A percentile compares a stretch with the other conserved stretches of the same genome.
These are phyloP conservation scores for Asobara japonica DNA, from an alignment of 1,140 invertebrate species.

Conservation along the genomic window DNA sequence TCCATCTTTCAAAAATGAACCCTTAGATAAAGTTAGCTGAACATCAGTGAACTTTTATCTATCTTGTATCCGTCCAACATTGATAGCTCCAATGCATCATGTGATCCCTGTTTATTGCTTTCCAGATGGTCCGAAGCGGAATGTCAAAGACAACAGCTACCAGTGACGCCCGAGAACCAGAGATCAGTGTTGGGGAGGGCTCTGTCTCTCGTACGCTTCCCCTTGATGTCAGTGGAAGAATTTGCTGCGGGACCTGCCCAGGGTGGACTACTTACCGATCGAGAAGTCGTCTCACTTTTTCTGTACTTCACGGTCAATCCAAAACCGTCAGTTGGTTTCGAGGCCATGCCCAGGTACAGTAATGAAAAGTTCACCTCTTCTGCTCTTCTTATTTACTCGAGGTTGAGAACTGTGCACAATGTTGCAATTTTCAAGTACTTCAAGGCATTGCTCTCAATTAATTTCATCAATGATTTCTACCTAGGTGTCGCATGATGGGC, in stretches of 20 bases:
- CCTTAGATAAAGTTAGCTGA: too few relatives aligned
- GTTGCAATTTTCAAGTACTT: too few relatives aligned
- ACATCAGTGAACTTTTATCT: too few relatives aligned
- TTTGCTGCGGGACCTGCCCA: slow-evolving; percentile 85
- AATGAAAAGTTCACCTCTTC: too few relatives aligned
- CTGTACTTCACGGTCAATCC: slow-evolving; percentile 84
- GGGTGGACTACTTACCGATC: slow-evolving; percentile 78
- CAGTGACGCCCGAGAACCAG: slow-evolving; percentile 77
- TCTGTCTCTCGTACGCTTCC: slow-evolving; percentile 82
- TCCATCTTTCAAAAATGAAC: too few relatives aligned
- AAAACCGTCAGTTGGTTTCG: slow-evolving; percentile 77
- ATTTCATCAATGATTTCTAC: too few relatives aligned
- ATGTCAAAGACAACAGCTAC: slow-evolving; percentile 74
- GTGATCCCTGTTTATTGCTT: slow-evolving; percentile 19
- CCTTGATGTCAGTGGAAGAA: slow-evolving; percentile 88
- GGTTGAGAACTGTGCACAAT: too few relatives aligned
- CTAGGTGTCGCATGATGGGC: slow-evolving; percentile 84
- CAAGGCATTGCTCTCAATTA: too few relatives aligned
- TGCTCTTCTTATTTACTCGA: too few relatives aligned
- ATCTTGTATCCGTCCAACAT: too few relatives aligned
- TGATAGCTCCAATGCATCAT: neutral
- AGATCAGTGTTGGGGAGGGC: slow-evolving; percentile 75
- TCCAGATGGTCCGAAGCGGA: slow-evolving; percentile 83
- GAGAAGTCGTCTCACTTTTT: slow-evolving; percentile 82
- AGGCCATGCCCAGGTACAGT: slow-evolving; percentile 80